Conservation (phyloP, 2,797 vertebrate genomes). For the Rhinophrynus dorsalis region DNA sequence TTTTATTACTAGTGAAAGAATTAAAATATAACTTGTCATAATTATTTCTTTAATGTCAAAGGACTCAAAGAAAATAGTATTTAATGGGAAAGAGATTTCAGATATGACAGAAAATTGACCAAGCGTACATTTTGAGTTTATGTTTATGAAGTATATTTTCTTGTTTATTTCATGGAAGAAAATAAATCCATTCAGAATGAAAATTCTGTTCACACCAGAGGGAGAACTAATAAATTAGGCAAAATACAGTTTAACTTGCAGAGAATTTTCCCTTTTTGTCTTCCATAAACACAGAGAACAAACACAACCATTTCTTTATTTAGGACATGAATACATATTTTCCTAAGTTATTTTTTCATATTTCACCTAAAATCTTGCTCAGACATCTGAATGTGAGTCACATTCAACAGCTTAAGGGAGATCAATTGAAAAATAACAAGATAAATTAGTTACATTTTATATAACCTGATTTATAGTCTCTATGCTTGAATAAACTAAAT, state of each 20-base stretch:
- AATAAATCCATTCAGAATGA: conserved; percentile 18
- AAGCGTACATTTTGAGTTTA: not conserved
- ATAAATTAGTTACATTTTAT: conserved; percentile 45
- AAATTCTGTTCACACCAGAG: conserved; percentile 26
- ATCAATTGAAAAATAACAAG: conserved; percentile 42
- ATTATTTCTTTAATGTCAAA: not conserved
- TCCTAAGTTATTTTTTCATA: not conserved
- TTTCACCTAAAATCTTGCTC: conserved; percentile 11
- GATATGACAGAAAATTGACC: not conserved
- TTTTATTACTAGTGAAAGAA: conserved; percentile 2
- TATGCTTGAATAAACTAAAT: not conserved
- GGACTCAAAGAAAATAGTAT: conserved; percentile 19
- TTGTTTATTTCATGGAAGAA: conserved; percentile 4
- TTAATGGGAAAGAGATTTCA: conserved; percentile 8
- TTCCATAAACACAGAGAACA: conserved; percentile 34
- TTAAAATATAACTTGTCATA: conserved; percentile 19
- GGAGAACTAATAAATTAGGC: conserved; percentile 35
- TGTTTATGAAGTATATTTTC: not conserved
- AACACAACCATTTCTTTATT: conserved; percentile 36
- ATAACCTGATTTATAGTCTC: conserved; percentile 40
- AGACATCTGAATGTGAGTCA: conserved; percentile 32
- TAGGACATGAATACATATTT: conserved; percentile 32
- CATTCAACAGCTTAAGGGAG: conserved; percentile 23
- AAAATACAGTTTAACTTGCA: conserved; percentile 29
- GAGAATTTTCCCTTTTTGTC: conserved; percentile 25